phyloP scores from a whole-genome alignment of 2,113 vertebrate genomes.

The Setophaga kirtlandii region DNA sequence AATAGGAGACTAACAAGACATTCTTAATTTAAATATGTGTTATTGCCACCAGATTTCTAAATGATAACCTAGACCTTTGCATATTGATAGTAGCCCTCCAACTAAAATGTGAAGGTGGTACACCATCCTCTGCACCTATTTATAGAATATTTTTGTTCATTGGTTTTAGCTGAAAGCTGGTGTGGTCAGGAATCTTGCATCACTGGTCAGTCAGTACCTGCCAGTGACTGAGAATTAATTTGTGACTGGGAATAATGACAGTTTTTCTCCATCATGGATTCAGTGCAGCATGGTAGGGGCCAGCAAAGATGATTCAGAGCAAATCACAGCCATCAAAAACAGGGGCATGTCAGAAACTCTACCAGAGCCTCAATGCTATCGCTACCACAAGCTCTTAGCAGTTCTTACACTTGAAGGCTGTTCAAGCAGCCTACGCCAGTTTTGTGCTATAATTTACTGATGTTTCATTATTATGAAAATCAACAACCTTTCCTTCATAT shows the following conservation, averaged over 20 bases:
- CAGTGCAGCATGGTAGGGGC: neutral
- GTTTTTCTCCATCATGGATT: neutral
- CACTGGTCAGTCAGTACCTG: neutral
- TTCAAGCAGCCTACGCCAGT: neutral
- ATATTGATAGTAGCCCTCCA: neutral
- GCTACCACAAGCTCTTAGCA: neutral
- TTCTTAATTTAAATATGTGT: neutral
- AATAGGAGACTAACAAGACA: neutral
- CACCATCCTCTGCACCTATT: neutral
- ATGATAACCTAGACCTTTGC: neutral
- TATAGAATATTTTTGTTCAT: neutral
- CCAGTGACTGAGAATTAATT: neutral
- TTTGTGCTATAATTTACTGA: neutral
- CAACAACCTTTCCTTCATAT: neutral
- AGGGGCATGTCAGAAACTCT: neutral
- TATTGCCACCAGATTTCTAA: neutral
- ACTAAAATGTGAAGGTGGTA: neutral
- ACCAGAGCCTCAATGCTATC: neutral
- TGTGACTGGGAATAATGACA: neutral
- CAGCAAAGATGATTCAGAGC: neutral
- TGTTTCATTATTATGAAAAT: neutral
- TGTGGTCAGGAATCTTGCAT: neutral
- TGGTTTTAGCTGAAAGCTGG: neutral
- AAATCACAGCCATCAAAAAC: neutral
- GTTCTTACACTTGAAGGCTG: neutral